Evolutionary conservation across 2,797 vertebrate genomes (phyloP), one percentile per base, ranked within the genome.

Genomic region (Nyctibius grandis): DNA sequence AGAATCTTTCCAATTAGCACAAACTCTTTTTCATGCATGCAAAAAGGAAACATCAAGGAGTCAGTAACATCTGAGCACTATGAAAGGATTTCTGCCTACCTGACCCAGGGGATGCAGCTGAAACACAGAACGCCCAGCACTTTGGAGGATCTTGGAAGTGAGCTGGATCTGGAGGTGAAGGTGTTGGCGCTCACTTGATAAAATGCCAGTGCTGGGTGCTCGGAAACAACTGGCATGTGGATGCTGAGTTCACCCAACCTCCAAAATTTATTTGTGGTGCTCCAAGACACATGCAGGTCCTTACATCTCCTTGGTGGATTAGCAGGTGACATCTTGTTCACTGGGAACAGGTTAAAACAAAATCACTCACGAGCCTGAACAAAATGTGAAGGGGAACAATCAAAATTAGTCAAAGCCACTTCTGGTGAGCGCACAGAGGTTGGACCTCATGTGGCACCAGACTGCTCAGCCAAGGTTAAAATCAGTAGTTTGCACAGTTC

Each of bases 21-120:
- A 23, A 50, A 18, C 7, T 13, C 6, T 28, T 59, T 63, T 38
- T 38, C 10, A 6, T 19, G 10, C 6, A 0, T 0, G 1, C 40
- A 42, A 44, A 38, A 38, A 51, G 44, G 38, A 36, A 45, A 19
- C 8, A 0, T 31, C 22, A 28, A 20, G 15, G 33, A 42, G 5
- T 25, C n/a, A 5, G 36, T 25, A 51, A 20, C 20, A 25, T 11
- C 36, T 42, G 47, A 57, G 36, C 28, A 1, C 29, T 53, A 14
- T 31, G 42, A 44, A 47, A 5, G 31, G 6, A 4, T 18, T 11
- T 6, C 10, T 70, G 69, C 28, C 14, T 28, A 28, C 25, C 21
- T 42, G 25, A 6, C 15, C 20, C 22, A 12, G 38, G 40, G 33
- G 14, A 36, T 51, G 22, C 9, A 14, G 31, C 3, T 45, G 42